A percentile compares a stretch with the other conserved stretches of the same genome.
phyloP scores from a whole-genome alignment of 1,140 invertebrate genomes.

The Aphidius gifuensis region DNA sequence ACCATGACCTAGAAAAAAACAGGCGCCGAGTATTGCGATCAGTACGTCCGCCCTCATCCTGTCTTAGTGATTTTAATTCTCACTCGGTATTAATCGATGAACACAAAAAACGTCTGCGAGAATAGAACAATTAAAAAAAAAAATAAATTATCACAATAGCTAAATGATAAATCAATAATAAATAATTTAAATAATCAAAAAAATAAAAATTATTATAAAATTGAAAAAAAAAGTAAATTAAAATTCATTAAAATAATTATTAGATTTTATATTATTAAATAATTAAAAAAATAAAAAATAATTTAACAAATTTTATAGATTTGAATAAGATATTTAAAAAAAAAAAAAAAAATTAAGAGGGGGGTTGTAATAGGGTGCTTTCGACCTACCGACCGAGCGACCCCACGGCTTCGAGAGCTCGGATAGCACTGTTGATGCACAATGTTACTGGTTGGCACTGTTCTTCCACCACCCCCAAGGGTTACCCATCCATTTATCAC shows the following conservation, averaged over 20 bases:
- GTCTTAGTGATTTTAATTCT: conserved; percentile 15
- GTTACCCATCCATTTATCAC: background rate
- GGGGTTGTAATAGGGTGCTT: conserved; percentile 24
- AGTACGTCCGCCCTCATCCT: conserved; percentile 34
- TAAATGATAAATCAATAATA: background rate
- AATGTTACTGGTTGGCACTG: conserved; percentile 33
- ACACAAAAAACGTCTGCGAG: conserved; percentile 3
- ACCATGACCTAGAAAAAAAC: conserved; percentile 31
- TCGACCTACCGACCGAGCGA: conserved; percentile 38
- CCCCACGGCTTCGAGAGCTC: conserved; percentile 37
- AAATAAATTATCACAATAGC: no score
- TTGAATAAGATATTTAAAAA: background rate
- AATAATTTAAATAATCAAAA: conserved; percentile 1
- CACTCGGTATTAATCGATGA: conserved; percentile 10
- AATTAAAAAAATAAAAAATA: background rate
- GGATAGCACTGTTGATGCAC: conserved; percentile 41
- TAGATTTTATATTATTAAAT: background rate
- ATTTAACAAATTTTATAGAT: background rate
- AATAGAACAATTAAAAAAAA: background rate
- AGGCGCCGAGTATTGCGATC: conserved; percentile 31
- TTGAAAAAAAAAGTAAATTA: background rate
- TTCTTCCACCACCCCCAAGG: conserved; percentile 28
- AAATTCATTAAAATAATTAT: conserved; percentile 10
- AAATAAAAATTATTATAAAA: background rate
- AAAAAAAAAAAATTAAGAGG: conserved; percentile 14